Conservation (phyloP, 2,113 vertebrate genomes). For the Tyrannus savana region DNA sequence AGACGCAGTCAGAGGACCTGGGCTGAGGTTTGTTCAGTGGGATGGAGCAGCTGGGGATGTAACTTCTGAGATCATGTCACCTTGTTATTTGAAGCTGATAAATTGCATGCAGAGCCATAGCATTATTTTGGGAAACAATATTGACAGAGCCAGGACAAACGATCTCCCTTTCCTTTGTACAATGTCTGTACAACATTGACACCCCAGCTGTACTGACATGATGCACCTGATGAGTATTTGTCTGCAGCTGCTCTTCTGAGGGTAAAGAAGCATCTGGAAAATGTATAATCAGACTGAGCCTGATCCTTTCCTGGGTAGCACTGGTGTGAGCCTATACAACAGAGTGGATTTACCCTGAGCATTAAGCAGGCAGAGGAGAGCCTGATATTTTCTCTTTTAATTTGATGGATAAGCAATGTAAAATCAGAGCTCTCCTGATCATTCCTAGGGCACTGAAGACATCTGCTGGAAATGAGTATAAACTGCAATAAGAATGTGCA, state of each 20-base stretch:
- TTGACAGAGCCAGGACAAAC: not conserved
- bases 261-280: not conserved
- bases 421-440: not conserved
- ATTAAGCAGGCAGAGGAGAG: not conserved
- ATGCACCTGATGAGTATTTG: not conserved
- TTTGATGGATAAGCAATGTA: not conserved
- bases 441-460: conserved; percentile 55
- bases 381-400: not conserved
- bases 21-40: not conserved
- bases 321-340: not conserved
- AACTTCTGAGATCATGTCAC: not conserved
- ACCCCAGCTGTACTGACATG: not conserved
- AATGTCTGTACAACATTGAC: not conserved
- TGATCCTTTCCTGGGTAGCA: not conserved
- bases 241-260: not conserved
- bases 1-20: not conserved
- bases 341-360: not conserved
- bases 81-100: not conserved
- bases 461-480: conserved; percentile 52
- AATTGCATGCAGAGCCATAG: not conserved
- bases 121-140: not conserved
- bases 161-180: not conserved
- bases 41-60: not conserved
- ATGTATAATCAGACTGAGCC: not conserved
- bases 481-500: conserved; percentile 28